A percentile compares a stretch with the other conserved stretches of the same genome.
Conservation (phyloP, 2,797 vertebrate species). For the Benthosema pterotum region DNA sequence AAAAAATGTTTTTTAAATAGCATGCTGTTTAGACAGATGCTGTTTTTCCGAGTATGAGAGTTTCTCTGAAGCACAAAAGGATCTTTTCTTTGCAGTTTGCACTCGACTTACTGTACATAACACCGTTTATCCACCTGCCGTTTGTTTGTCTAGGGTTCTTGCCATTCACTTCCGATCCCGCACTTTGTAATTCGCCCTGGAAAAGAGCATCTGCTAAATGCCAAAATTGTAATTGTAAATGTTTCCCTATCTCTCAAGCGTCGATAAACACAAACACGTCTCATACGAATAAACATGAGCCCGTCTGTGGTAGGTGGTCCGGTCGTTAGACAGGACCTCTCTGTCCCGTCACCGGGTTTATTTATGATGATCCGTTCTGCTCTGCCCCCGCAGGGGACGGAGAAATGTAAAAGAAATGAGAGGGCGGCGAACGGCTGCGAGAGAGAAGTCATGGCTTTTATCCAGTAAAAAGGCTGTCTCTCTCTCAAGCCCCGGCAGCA, state of each 20-base stretch:
- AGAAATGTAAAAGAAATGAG: slow-evolving; percentile 16
- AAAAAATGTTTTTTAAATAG: too few species aligned
- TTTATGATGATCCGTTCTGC: not conserved
- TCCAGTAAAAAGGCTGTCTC: slow-evolving; percentile 30
- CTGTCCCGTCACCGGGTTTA: slow-evolving; percentile 10
- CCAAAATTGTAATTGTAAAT: not conserved
- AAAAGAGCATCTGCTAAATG: too few species aligned
- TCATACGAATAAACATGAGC: slow-evolving; percentile 30
- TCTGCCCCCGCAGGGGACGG: slow-evolving; percentile 14
- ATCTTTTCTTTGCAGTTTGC: too few species aligned
- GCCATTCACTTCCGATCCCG: too few species aligned
- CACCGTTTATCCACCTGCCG: too few species aligned
- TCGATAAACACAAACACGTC: slow-evolving; percentile 17
- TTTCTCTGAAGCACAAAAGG: too few species aligned
- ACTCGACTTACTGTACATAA: too few species aligned
- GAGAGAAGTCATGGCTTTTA: slow-evolving; percentile 41
- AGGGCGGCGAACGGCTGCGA: slow-evolving; percentile 27
- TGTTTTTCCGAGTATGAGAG: too few species aligned
- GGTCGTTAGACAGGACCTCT: slow-evolving; percentile 24
- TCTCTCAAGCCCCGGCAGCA: slow-evolving; percentile 55
- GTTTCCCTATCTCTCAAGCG: not conserved
- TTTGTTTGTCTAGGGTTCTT: too few species aligned
- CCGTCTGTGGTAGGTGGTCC: not conserved
- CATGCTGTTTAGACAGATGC: too few species aligned
- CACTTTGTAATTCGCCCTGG: too few species aligned